Percentiles rank a stretch among this genome's conserved stretches.
Evolutionary conservation across 2,797 vertebrate species (phyloP).

Genomic region (Hoplostethus atlanticus): DNA sequence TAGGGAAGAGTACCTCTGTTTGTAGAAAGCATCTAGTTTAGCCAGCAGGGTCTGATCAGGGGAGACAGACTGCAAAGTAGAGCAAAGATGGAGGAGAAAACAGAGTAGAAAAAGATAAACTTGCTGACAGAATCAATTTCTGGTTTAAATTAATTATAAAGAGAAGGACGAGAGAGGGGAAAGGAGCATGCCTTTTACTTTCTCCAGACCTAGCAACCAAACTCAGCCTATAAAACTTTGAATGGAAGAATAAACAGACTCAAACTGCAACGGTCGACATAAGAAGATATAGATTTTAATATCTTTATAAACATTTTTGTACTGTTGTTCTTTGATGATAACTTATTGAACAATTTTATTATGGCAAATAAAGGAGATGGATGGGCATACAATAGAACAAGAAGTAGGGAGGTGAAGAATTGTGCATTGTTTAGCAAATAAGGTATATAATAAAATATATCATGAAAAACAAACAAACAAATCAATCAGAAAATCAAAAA

Average conservation of each 20-base stretch:
- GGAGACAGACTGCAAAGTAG: slow-evolving; percentile 58
- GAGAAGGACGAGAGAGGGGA: slow-evolving; percentile 17
- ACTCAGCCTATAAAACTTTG: slow-evolving; percentile 2
- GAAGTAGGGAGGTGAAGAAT: slow-evolving; percentile 61
- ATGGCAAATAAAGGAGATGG: slow-evolving; percentile 73
- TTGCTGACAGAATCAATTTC: slow-evolving; percentile 66
- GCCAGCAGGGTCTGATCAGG: slow-evolving; percentile 51
- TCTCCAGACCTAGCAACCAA: slow-evolving; percentile 9
- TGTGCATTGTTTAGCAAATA: slow-evolving; percentile 77
- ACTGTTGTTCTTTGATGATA: slow-evolving; percentile 83
- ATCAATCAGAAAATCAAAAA: slow-evolving; percentile 67
- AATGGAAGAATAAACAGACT: slow-evolving; percentile 66
- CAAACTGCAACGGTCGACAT: slow-evolving; percentile 86
- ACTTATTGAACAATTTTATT: slow-evolving; percentile 79
- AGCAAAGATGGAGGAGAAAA: slow-evolving; percentile 48
- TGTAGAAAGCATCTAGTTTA: slow-evolving; percentile 44
- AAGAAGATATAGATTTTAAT: slow-evolving; percentile 93
- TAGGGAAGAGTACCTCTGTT: slow-evolving; percentile 21
- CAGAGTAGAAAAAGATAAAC: slow-evolving; percentile 35
- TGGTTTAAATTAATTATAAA: slow-evolving; percentile 55
- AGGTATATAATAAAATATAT: slow-evolving; percentile 63
- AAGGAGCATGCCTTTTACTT: slow-evolving; percentile 15
- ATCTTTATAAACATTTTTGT: slow-evolving; percentile 94
- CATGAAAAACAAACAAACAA: slow-evolving; percentile 74
- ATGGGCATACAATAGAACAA: slow-evolving; percentile 59